Evolutionary conservation across 2,113 vertebrate species (phyloP), one percentile per base, ranked within the genome.

Genomic region (Carollia perspicillata): DNA sequence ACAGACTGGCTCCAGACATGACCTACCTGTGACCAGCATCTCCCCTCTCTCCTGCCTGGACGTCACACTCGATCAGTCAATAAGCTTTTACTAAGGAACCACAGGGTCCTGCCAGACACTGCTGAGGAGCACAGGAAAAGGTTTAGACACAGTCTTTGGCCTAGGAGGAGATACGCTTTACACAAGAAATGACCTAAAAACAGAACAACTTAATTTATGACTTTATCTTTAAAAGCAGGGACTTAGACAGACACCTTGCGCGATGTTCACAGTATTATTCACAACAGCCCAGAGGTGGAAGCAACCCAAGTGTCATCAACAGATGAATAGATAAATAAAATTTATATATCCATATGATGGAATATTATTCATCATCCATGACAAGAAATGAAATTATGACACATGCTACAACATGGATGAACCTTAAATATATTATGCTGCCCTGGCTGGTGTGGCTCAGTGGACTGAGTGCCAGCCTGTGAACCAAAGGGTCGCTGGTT

Each of bases 311-410:
- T 5, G 8, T 58, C 37, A 11, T 8, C 5, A 3, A 44, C 13
- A 23, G 12, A 40, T 8, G 33, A 49, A 11, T 5, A 20, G 47
- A 30, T 65, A 65, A 58, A 35, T 18, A 92, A 28, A 44, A 49
- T 4, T 0, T 2, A 16, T 28, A 0, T 60, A 3, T 30, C 10
- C 30, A 8, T 2, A 9, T 13, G 9, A 37, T 9, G 9, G 22
- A 33, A 8, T 26, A 18, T 6, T 42, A 44, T 33, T 53, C 49
- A 69, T 53, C 49, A 69, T 58, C 60, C 55, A 33, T 14, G 40
- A 51, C 51, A 77, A 77, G 14, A 63, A 63, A 23, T 33, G 12
- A 3, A n/a, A 22, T 42, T 44, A 49, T 65, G 75, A 23, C 26
- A n/a, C 58, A 47, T n/a, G 35, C 16, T 35, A 16, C 20, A 14